Evolutionary conservation across 2,888 invertebrate genomes (phyloP).

Genomic region (Epistrophe grossulariae): DNA sequence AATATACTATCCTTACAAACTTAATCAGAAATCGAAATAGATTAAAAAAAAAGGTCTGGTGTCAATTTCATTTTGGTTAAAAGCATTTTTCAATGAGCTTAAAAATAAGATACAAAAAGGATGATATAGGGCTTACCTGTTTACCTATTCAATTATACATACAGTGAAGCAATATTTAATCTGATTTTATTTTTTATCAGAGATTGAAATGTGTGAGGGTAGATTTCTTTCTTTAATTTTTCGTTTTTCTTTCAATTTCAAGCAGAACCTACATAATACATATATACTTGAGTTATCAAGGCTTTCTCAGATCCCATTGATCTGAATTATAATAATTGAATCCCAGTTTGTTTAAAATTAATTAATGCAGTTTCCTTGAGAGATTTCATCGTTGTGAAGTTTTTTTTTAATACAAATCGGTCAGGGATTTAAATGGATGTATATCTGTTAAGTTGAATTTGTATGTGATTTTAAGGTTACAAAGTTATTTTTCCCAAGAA

Average conservation of each 20-base stretch:
- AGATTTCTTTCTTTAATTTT: not conserved
- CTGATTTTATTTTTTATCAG: not conserved
- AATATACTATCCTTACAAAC: too few relatives aligned
- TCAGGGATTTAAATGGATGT: not conserved
- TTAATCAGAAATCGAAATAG: constrained; percentile 37
- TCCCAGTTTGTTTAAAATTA: not conserved
- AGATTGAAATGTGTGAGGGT: not conserved
- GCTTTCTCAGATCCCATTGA: not conserved
- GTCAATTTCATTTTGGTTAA: constrained; percentile 10
- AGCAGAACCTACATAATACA: not conserved
- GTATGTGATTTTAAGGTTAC: too few relatives aligned
- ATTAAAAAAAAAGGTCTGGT: not conserved
- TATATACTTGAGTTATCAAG: not conserved
- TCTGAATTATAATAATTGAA: constrained; percentile 23
- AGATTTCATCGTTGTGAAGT: not conserved
- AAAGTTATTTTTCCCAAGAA: too few relatives aligned
- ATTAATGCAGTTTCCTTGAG: constrained; percentile 3
- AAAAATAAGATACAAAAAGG: not conserved
- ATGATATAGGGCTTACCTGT: constrained; percentile 1
- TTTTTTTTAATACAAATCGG: not conserved
- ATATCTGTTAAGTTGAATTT: too few relatives aligned
- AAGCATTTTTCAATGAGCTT: not conserved
- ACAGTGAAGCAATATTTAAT: constrained; percentile 7
- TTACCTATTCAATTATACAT: constrained; percentile 11
- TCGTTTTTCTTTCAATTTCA: too few relatives aligned